Evolutionary conservation across 2,113 vertebrate genomes (phyloP), one percentile per base, ranked within the genome.

Genomic region (Dromiciops gliroides): DNA sequence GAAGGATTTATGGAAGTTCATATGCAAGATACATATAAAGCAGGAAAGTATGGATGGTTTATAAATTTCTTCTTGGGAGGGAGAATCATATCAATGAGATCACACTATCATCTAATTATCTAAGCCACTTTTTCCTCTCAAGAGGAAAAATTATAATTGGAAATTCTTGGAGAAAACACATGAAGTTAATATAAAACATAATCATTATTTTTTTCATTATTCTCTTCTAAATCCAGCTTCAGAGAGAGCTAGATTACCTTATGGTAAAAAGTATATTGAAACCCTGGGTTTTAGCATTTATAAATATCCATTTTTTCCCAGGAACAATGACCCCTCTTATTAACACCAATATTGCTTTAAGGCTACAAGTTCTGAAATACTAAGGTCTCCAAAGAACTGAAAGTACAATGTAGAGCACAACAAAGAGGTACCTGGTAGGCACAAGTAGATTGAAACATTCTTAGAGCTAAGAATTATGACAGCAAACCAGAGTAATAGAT

Each of bases 131-230:
- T 2, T 37, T 90, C 8, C 96, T 95, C 95, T 51, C 37, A 48
- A 51, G 44, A 92, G 51, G 6, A 95, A 93, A 26, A 93, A 92
- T 51, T 75, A 92, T 25, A 91, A 93, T 52, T 93, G 90, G 48
- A 25, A 96, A 53, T 51, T 6, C 47, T 91, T 94, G 26, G 75
- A 67, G 44, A 89, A 89, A 67, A 51, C 75, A 53, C 19, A 94
- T 31, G 91, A 94, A 90, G 53, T 93, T 89, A 95, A 95, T 92
- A 91, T 50, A 44, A 92, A 95, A 24, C 24, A 91, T 52, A 47
- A n/a, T 19, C 90, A 90, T 56, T 50, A 53, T 48, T 93, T 37
- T 25, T 52, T 28, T 60, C 52, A 26, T 47, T 94, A 31, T 56
- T 31, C 47, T 10, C 49, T 91, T 93, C 22, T 14, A 88, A 28